Base-by-base conservation (phyloP, 2,113 vertebrate genomes). In the Megaleporinus macrocephalus region DNA sequence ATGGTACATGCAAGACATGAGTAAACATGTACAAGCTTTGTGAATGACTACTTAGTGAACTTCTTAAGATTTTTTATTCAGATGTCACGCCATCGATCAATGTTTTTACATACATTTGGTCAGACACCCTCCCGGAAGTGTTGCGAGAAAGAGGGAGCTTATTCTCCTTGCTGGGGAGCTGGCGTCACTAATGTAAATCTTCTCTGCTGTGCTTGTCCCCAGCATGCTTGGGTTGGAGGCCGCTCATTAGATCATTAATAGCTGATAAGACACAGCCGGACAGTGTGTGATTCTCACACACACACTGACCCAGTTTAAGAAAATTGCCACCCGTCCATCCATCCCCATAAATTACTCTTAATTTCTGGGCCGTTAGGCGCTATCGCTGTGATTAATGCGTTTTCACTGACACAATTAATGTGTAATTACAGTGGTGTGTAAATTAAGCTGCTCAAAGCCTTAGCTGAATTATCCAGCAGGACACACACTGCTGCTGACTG, bases 171-270 rank as follows among this genome's bases (percentile, higher is more conserved):
- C 4, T n/a, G 95, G 83, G 93, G 92, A 89, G 91, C 91, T 91
- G 88, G 90, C 93, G 93, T 92, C 93, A 94, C 91, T 95, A 95
- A 93, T 93, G 86, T 90, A 91, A 93, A 95, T 93, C 94, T 95
- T 93, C 93, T 95, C 95, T 96, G 94, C 93, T 93, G 93, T 91
- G 65, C 94, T 95, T 94, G 95, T 96, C 95, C 96, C 95, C 91
- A 92, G 92, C 91, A 94, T 96, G 94, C 95, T 91, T 88, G 93
- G 94, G 95, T 96, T 96, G 95, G 94, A 96, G 95, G 96, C 95
- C 95, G 94, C 92, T 96, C 95, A 97, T 98, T 97, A 97, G 96
- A 96, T 98, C 97, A 96, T 97, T 97, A 98, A 97, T 97, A 95
- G 95, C 95, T 93, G 94, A 95, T 96, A 95, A 95, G 93, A 93